Evolutionary conservation across 2,113 vertebrate genomes (phyloP).

Genomic region (Melierax canorus): DNA sequence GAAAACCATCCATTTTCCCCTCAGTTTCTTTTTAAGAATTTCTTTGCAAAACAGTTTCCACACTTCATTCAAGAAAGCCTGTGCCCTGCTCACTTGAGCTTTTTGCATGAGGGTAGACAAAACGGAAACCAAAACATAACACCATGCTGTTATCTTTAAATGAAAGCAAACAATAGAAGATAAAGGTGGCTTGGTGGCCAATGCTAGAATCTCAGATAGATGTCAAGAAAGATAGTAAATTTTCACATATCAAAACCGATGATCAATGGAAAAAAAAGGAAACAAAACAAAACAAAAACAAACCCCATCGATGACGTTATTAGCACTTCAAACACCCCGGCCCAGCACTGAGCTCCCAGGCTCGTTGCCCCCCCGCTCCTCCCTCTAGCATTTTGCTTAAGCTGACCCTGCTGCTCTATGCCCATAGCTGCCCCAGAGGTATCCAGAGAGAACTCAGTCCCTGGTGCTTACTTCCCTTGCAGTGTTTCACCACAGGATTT

Average conservation of each 20-base stretch:
- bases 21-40: neutral
- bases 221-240: neutral
- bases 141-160: neutral
- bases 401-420: neutral
- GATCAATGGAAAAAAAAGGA: neutral
- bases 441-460: too few species aligned
- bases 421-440: neutral
- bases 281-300: neutral
- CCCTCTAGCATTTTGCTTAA: neutral
- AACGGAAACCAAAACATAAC: neutral
- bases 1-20: neutral
- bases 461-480: neutral
- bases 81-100: neutral
- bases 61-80: neutral
- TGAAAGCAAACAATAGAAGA: neutral
- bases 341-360: neutral
- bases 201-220: neutral
- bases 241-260: neutral
- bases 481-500: neutral
- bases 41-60: neutral
- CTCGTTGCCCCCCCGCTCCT: accelerated
- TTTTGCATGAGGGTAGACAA: neutral
- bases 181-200: neutral
- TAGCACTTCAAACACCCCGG: neutral
- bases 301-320: too few species aligned